Evolutionary conservation across 2,797 vertebrate species (phyloP).

Genomic region (Lerista edwardsae): DNA sequence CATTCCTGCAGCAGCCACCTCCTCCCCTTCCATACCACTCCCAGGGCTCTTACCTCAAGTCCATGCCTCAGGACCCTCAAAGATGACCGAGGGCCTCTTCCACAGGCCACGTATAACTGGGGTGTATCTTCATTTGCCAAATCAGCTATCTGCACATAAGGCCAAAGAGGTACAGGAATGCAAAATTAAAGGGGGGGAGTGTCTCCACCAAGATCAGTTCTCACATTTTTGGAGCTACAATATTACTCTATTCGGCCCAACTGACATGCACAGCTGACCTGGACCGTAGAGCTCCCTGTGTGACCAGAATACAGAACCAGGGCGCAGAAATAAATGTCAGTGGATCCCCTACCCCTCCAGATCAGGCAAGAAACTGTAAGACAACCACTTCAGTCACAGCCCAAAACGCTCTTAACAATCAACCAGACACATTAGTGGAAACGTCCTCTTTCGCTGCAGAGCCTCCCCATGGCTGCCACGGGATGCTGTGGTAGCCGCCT

Average conservation of each 20-base stretch:
- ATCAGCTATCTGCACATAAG: constrained; percentile 88
- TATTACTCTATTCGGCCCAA: not conserved
- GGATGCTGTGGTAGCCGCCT: too few relatives aligned
- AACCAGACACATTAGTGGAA: not conserved
- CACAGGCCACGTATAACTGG: constrained; percentile 93
- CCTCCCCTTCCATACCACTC: fast-evolving
- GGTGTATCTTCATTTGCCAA: constrained; percentile 98
- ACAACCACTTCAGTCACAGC: not conserved
- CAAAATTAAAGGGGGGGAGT: not conserved
- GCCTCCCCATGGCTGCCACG: too few relatives aligned
- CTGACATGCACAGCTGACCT: too few relatives aligned
- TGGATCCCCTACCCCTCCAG: too few relatives aligned
- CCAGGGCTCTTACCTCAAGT: constrained; percentile 85
- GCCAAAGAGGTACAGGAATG: not conserved
- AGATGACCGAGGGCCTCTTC: constrained; percentile 92
- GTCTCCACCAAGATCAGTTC: not conserved
- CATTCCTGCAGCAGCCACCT: not conserved
- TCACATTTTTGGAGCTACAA: not conserved
- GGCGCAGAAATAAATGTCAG: too few relatives aligned
- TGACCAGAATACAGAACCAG: too few relatives aligned
- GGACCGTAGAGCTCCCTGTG: too few relatives aligned
- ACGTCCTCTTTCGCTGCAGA: too few relatives aligned
- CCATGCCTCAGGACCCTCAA: constrained; percentile 94
- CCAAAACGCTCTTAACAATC: not conserved
- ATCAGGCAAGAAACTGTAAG: not conserved